A percentile compares a stretch with the other conserved stretches of the same genome.
Evolutionary conservation across 2,797 vertebrate species (phyloP).

Genomic region (Crocidura indochinensis): DNA sequence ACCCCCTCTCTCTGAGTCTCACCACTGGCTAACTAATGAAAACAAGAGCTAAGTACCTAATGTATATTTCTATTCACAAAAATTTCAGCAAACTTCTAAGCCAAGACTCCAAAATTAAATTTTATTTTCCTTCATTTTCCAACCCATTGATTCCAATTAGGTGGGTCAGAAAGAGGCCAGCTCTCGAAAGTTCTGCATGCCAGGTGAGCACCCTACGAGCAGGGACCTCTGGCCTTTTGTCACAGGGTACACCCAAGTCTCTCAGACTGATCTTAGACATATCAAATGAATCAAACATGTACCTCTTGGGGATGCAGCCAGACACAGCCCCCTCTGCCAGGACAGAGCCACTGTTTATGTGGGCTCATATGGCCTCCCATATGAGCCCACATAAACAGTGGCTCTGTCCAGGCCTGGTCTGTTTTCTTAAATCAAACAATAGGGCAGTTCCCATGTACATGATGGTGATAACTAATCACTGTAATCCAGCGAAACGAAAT

Average conservation of each 20-base stretch:
- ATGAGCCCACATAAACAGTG: neutral
- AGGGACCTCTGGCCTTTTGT: neutral
- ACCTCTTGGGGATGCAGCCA: neutral
- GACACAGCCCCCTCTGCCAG: no score
- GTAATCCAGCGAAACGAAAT: neutral
- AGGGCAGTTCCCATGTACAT: neutral
- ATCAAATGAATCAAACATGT: neutral
- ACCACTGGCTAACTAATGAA: neutral
- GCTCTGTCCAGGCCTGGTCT: neutral
- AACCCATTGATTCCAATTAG: neutral
- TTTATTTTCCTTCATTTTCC: neutral
- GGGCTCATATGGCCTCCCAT: neutral
- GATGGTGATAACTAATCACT: neutral
- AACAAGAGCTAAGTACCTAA: neutral
- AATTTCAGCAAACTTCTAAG: neutral
- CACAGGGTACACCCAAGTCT: neutral
- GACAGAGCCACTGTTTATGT: neutral
- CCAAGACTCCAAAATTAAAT: neutral
- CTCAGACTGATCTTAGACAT: neutral
- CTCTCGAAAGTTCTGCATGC: no score
- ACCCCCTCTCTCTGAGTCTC: no score
- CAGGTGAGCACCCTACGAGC: neutral
- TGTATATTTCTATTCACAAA: neutral
- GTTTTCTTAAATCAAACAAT: neutral
- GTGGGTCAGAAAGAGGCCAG: no score